Conservation (phyloP, 2,888 invertebrate genomes). For the Rotaria socialis region DNA sequence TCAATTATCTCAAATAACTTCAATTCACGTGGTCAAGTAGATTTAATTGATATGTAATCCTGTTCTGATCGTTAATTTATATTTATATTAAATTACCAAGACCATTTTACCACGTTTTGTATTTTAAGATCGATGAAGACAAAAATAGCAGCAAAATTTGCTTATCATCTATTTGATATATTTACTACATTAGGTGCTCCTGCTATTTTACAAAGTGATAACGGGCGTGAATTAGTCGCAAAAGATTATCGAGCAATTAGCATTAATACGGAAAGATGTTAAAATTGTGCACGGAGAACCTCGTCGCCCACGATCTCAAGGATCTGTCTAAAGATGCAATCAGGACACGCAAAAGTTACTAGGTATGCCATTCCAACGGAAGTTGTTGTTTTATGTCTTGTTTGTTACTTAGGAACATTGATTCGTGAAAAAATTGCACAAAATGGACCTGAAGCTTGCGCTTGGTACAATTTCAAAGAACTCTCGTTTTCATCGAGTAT, state of each 20-base stretch:
- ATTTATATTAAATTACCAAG: slow-evolving; percentile 50
- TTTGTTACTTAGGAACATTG: neutral
- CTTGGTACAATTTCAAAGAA: neutral
- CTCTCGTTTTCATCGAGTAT: neutral
- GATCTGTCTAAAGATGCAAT: slow-evolving; percentile 37
- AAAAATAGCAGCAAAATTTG: slow-evolving; percentile 47
- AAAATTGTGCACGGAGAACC: slow-evolving; percentile 39
- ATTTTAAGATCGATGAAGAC: slow-evolving; percentile 37
- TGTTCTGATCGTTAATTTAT: slow-evolving; percentile 48
- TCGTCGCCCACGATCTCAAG: slow-evolving; percentile 40
- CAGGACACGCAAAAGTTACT: slow-evolving; percentile 2
- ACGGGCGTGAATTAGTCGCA: slow-evolving; percentile 39
- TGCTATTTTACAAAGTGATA: slow-evolving; percentile 36
- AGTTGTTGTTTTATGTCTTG: neutral
- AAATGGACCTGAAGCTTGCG: neutral
- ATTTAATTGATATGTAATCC: slow-evolving; percentile 49
- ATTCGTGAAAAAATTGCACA: neutral
- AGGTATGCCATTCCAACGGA: neutral
- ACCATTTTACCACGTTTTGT: slow-evolving; percentile 49
- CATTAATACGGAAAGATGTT: neutral
- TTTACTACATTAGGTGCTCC: slow-evolving; percentile 46
- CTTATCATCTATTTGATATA: slow-evolving; percentile 45
- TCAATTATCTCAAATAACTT: slow-evolving; percentile 3
- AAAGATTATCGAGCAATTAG: slow-evolving; percentile 34
- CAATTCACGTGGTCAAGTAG: slow-evolving; percentile 47